Evolutionary conservation across 2,888 invertebrate species (phyloP).

Genomic region (Pachydiplax longipennis): DNA sequence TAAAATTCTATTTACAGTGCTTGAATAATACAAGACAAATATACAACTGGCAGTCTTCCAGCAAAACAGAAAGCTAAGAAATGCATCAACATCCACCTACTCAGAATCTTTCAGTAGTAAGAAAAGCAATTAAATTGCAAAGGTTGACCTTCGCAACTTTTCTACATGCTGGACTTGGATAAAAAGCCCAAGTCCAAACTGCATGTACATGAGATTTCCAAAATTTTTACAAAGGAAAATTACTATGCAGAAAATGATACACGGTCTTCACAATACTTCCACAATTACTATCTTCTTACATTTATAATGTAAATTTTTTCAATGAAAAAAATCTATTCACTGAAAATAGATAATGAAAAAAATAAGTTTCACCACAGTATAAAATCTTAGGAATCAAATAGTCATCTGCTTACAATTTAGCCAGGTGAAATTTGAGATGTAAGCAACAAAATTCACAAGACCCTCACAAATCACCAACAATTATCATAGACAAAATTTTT

Average conservation of each 20-base stretch:
- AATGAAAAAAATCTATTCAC: background rate
- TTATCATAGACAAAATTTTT: background rate
- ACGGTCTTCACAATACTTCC: background rate
- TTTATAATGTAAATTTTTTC: background rate
- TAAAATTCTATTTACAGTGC: constrained; percentile 42
- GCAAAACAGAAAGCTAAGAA: constrained; percentile 15
- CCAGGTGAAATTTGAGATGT: background rate
- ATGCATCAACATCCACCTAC: background rate
- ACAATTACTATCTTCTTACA: background rate
- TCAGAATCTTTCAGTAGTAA: background rate
- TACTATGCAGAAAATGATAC: background rate
- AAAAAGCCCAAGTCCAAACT: background rate
- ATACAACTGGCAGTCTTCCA: constrained; percentile 7
- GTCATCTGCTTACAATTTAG: background rate
- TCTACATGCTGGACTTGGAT: background rate
- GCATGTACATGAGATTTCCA: background rate
- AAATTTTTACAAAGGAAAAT: background rate
- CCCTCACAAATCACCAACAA: background rate
- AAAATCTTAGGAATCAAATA: background rate
- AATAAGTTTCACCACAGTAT: background rate
- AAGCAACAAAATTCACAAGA: background rate
- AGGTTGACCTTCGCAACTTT: background rate
- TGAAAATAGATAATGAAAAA: background rate
- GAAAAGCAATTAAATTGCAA: background rate
- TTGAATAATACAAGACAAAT: constrained; percentile 29